phyloP scores from a whole-genome alignment of 2,888 invertebrate genomes.

The Monochamus alternatus region DNA sequence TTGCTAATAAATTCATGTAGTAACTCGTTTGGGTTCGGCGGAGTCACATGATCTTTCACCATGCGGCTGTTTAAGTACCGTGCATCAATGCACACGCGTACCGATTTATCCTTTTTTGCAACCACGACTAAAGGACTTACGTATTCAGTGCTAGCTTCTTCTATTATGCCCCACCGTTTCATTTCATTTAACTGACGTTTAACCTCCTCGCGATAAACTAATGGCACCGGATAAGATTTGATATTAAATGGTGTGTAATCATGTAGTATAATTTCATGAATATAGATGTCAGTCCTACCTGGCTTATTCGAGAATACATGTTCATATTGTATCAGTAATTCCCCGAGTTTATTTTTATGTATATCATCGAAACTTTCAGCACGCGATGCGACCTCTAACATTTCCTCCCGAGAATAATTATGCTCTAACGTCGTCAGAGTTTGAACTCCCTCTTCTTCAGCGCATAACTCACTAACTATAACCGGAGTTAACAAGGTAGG shows the following conservation, averaged over 20 bases:
- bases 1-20: constrained; percentile 21
- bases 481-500: not conserved
- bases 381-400: not conserved
- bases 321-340: not conserved
- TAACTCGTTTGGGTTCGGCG: constrained; percentile 30
- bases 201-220: constrained; percentile 22
- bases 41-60: not conserved
- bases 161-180: constrained; percentile 38
- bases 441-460: not conserved
- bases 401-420: not conserved
- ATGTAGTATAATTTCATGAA: constrained; percentile 25
- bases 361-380: not conserved
- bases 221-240: constrained; percentile 33
- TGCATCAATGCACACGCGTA: constrained; percentile 47
- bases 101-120: constrained; percentile 42
- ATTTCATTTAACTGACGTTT: constrained; percentile 37
- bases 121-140: constrained; percentile 40
- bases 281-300: constrained; percentile 11
- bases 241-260: constrained; percentile 38
- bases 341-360: constrained; percentile 1
- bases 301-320: constrained; percentile 35
- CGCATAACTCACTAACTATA: not conserved
- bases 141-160: constrained; percentile 32
- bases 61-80: constrained; percentile 36
- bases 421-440: not conserved